A percentile compares a stretch with the other conserved stretches of the same genome.
phyloP scores from a whole-genome alignment of 2,113 vertebrate genomes.

The Tringa solitaria region DNA sequence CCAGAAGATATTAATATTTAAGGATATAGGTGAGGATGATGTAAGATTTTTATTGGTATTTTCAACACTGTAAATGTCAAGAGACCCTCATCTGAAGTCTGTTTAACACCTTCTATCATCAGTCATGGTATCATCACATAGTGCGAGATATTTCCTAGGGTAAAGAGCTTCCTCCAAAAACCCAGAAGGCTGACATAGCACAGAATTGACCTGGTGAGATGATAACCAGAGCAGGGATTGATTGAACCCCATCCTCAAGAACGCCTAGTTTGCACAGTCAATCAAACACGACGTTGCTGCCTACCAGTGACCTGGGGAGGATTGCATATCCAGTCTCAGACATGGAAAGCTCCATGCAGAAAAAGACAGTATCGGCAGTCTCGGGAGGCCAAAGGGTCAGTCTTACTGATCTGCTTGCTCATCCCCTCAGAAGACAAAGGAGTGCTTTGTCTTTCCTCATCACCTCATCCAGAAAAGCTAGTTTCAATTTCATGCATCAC shows the following conservation, averaged over 20 bases:
- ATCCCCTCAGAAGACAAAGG: neutral
- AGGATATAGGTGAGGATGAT: neutral
- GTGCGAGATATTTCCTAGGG: neutral
- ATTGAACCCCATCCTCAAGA: neutral
- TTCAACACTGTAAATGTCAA: neutral
- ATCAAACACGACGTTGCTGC: neutral
- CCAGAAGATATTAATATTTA: neutral
- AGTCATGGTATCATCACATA: neutral
- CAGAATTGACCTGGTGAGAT: neutral
- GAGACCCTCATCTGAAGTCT: neutral
- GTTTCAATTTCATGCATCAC: slow-evolving; percentile 16
- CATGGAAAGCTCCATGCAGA: neutral
- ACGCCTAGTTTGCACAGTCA: neutral
- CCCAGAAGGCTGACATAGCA: neutral
- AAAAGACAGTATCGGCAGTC: neutral
- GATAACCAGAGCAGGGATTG: neutral
- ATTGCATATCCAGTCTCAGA: neutral
- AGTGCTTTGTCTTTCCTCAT: neutral
- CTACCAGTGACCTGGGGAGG: neutral
- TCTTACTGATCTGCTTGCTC: neutral
- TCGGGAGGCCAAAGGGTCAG: neutral
- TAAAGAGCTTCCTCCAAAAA: neutral
- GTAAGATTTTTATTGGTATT: neutral
- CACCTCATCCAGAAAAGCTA: neutral
- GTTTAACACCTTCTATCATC: neutral